Conservation (phyloP, 2,113 vertebrate genomes). For the Trogon surrucura region DNA sequence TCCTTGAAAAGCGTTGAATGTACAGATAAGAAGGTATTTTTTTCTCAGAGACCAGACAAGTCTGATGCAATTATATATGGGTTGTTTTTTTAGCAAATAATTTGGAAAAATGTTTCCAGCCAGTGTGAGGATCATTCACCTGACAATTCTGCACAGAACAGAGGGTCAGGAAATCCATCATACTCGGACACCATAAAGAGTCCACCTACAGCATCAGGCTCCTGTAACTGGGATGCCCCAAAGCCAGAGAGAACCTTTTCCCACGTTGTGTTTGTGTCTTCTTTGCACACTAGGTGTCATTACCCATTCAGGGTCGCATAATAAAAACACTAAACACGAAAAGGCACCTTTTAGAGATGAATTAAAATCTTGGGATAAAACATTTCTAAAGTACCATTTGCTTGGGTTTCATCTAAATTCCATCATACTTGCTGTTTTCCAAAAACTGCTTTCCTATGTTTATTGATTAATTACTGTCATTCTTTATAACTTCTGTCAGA, state of each 20-base stretch:
- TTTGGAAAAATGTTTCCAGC: not conserved
- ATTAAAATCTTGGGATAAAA: not conserved
- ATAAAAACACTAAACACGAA: not conserved
- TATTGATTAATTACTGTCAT: not conserved
- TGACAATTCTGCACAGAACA: not conserved
- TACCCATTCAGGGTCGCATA: not conserved
- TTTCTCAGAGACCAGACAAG: not conserved
- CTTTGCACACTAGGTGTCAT: not conserved
- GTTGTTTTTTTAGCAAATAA: not conserved
- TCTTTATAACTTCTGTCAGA: not conserved
- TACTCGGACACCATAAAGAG: not conserved
- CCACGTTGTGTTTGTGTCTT: not conserved
- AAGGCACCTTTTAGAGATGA: not conserved
- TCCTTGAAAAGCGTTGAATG: not conserved
- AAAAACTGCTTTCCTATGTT: not conserved
- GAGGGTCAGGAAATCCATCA: accelerated
- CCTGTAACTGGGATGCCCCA: not conserved
- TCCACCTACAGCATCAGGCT: not conserved
- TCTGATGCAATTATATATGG: not conserved
- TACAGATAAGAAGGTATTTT: not conserved
- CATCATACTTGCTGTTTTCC: not conserved
- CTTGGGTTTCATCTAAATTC: not conserved
- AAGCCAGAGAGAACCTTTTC: not conserved
- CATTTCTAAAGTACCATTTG: not conserved
- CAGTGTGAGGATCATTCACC: not conserved